A percentile compares a stretch with the other conserved stretches of the same genome.
These are phyloP conservation scores for Aphelenchoides fujianensis DNA, from an alignment of 1,140 invertebrate species.

Conservation along the genomic window DNA sequence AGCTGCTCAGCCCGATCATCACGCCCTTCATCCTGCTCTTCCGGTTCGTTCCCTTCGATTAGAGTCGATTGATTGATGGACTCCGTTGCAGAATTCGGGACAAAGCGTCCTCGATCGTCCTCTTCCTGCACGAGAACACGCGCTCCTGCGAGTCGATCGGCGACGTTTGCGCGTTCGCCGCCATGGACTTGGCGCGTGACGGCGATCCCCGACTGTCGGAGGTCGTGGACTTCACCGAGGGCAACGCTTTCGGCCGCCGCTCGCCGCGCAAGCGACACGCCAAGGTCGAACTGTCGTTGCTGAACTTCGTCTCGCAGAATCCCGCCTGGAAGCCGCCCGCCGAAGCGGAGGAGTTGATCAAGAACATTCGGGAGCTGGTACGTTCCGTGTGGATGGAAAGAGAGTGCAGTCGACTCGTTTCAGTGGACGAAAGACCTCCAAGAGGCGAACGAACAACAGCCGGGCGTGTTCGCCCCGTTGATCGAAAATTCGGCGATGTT, in stretches of 20 bases:
- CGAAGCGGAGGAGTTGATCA: slow-evolving; percentile 40
- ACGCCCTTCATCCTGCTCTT: slow-evolving; percentile 78
- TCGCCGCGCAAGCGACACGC: slow-evolving; percentile 21
- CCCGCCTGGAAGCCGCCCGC: slow-evolving; percentile 56
- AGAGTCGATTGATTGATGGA: background rate
- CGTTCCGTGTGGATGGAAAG: slow-evolving; percentile 1
- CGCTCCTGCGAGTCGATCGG: slow-evolving; percentile 25
- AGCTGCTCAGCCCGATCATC: slow-evolving; percentile 85
- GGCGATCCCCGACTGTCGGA: slow-evolving; percentile 36
- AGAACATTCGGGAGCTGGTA: slow-evolving; percentile 38
- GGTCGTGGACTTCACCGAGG: background rate
- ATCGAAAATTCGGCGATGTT: background rate
- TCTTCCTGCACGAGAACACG: slow-evolving; percentile 45
- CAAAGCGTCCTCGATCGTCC: slow-evolving; percentile 39
- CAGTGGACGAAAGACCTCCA: slow-evolving; percentile 15
- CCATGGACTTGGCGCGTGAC: slow-evolving; percentile 43
- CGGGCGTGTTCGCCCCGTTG: background rate
- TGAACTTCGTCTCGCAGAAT: slow-evolving; percentile 56
- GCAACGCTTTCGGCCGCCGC: background rate
- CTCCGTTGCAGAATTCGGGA: slow-evolving; percentile 35
- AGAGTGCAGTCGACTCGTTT: slow-evolving; percentile 5
- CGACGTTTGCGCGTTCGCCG: slow-evolving; percentile 44
- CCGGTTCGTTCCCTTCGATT: slow-evolving; percentile 16
- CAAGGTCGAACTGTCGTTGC: slow-evolving; percentile 58
- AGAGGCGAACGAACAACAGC: background rate